Base-by-base conservation (phyloP, 1,140 invertebrate species). In the Heliconius congener region DNA sequence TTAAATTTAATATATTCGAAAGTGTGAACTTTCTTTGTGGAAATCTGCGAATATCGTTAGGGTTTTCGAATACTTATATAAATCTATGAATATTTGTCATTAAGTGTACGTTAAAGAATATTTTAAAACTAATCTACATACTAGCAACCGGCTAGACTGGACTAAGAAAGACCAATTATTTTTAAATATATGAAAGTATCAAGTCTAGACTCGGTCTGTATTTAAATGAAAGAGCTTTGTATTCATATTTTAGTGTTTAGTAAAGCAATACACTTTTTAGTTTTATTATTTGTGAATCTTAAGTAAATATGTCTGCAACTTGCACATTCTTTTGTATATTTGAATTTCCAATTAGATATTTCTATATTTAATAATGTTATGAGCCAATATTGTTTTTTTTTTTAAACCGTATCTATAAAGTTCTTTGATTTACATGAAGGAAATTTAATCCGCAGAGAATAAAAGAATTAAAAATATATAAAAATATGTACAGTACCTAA, bases 131-230 rank as follows among this genome's bases (percentile, higher is more conserved):
- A 13, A 60, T 0, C 4, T 66, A 30, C 23, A 1, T 23, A 57
- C 55, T 57, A 57, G 19, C n/a, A 23, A 23, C 9, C 55, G n/a
- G 8, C 55, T 66, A 27, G 60, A 27, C 60, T 27, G 60, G 13
- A 66, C 23, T 30, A 13, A 66, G 11, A 66, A 13, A 66, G 11
- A 66, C n/a, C 60, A 66, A 66, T 66, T 66, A 66, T 66, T 66
- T 66, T 66, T 1, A 23, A 66, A 66, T 66, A 30, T 30, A 30
- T 27, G 13, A 30, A 13, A 66, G 23, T 23, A 27, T 57, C n/a
- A 57, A 66, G 60, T 66, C 60, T 66, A 66, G 60, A 66, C 60
- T 66, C 60, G n/a, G 13, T 60, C n/a, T 60, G 57, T 23, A 60
- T 60, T 27, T 11, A 4, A 60, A 60, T 66, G 23, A 30, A 66